Evolutionary conservation across 2,888 invertebrate species (phyloP), one percentile per base, ranked within the genome.

Genomic region (Teleiodes luculella): DNA sequence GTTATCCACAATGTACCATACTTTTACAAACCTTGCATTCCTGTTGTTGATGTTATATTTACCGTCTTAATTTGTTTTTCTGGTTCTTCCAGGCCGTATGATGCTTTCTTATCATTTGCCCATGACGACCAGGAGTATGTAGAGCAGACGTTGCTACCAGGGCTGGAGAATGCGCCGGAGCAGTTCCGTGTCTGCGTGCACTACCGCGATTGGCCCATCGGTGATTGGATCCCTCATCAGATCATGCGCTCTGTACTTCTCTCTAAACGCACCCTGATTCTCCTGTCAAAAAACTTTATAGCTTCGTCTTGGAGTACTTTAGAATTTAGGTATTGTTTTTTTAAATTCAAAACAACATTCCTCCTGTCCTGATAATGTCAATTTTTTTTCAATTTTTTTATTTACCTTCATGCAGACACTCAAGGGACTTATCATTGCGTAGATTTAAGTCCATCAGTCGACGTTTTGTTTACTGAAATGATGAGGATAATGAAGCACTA

Each of bases 81-180:
- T n/a, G n/a, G 24, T 24, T 60, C 2, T 58, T 59, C 53, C 62
- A 66, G 65, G n/a, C 41, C 28, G 11, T 96, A 93, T 74, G 96
- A 97, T 72, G 95, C 95, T 0, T 96, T 96, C 73, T 88, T 97
- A 52, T 95, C 95, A 59, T 96, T 93, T 72, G 94, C 95, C 0
- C 93, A 95, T 68, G 91, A 92, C 69, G 96, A 96, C 71, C 93
- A 94, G 64, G 90, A 91, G 2, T 94, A 95, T 66, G 92, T 96
- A 0, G 81, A 91, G 0, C 90, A 92, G 16, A 86, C 92, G 54
- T 72, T 96, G 35, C 87, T 95, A 11, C 91, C 93, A 0, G 90
- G 90, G n/a, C 78, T 96, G 35, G 95, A 67, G 16, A 14, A 24
- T 1, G 13, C 24, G 6, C 49, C 49, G 28, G 41, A 33, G 28